phyloP scores from a whole-genome alignment of 2,888 invertebrate species.

The Chrysotoxum bicinctum region DNA sequence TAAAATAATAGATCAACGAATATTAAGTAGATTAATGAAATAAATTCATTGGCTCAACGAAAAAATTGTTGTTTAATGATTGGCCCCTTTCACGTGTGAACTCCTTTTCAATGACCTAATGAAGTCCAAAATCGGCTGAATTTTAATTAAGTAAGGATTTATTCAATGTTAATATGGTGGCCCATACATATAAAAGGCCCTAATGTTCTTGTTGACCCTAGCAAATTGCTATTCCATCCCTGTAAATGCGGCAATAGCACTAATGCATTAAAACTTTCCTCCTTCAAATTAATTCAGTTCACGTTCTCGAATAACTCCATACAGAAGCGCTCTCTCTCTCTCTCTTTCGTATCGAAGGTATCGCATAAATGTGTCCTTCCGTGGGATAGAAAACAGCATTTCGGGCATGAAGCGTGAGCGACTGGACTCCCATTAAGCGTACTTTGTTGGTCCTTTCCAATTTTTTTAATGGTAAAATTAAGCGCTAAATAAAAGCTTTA shows the following conservation, averaged over 20 bases:
- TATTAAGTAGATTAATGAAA: too few relatives aligned
- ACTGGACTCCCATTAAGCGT: conserved; percentile 64
- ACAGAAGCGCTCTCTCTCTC: conserved; percentile 28
- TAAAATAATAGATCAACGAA: too few relatives aligned
- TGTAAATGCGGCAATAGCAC: conserved; percentile 30
- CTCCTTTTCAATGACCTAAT: too few relatives aligned
- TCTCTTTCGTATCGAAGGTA: neutral
- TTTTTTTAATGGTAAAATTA: conserved; percentile 74
- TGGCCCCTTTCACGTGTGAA: too few relatives aligned
- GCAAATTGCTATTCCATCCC: neutral
- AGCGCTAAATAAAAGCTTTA: conserved; percentile 74
- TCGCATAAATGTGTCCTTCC: conserved; percentile 45
- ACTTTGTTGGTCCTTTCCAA: conserved; percentile 72
- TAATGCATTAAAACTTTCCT: conserved; percentile 66
- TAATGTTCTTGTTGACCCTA: neutral
- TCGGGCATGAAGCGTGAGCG: conserved; percentile 22
- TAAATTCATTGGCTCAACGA: too few relatives aligned
- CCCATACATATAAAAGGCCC: too few relatives aligned
- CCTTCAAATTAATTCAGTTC: conserved; percentile 71
- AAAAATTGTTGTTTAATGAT: too few relatives aligned
- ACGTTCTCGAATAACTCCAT: conserved; percentile 70
- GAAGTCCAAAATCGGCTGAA: too few relatives aligned
- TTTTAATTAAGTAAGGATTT: too few relatives aligned
- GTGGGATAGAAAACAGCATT: conserved; percentile 25
- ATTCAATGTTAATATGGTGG: too few relatives aligned